Evolutionary conservation across 2,888 invertebrate genomes (phyloP).

Genomic region (Hedychridium roseum): DNA sequence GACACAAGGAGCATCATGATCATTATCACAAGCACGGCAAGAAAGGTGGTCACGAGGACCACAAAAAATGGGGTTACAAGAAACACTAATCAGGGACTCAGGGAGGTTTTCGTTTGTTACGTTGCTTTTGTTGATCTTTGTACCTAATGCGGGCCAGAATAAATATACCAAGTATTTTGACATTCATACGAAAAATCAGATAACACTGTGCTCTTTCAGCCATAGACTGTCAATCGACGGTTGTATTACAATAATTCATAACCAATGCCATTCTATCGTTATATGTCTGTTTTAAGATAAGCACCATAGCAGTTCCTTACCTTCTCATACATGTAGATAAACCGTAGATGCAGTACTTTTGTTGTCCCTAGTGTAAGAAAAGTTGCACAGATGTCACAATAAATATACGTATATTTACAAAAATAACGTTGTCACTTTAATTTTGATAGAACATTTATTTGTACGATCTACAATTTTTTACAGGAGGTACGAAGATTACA

Average conservation of each 20-base stretch:
- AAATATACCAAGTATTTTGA: too few species aligned
- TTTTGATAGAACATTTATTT: neutral
- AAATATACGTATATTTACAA: neutral
- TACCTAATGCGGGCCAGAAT: slow-evolving; percentile 16
- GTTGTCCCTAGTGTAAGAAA: neutral
- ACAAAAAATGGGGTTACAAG: slow-evolving; percentile 78
- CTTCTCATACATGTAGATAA: slow-evolving; percentile 8
- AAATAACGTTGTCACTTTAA: neutral
- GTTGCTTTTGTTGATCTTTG: slow-evolving; percentile 23
- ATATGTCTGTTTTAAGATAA: neutral
- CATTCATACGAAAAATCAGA: slow-evolving; percentile 1
- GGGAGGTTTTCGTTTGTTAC: slow-evolving; percentile 21
- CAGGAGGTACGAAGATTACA: too few species aligned
- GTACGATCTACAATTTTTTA: too few species aligned
- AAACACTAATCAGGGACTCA: too few species aligned
- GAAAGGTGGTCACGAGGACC: slow-evolving; percentile 80
- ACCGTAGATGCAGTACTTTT: slow-evolving; percentile 4
- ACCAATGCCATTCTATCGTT: slow-evolving; percentile 4
- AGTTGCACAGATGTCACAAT: neutral
- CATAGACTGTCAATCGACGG: too few species aligned
- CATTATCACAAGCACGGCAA: slow-evolving; percentile 79
- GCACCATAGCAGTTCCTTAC: slow-evolving; percentile 1
- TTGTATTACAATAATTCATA: too few species aligned
- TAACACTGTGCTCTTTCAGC: neutral
- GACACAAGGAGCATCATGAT: slow-evolving; percentile 79